phyloP scores from a whole-genome alignment of 2,113 vertebrate species.

The Ameiurus melas region DNA sequence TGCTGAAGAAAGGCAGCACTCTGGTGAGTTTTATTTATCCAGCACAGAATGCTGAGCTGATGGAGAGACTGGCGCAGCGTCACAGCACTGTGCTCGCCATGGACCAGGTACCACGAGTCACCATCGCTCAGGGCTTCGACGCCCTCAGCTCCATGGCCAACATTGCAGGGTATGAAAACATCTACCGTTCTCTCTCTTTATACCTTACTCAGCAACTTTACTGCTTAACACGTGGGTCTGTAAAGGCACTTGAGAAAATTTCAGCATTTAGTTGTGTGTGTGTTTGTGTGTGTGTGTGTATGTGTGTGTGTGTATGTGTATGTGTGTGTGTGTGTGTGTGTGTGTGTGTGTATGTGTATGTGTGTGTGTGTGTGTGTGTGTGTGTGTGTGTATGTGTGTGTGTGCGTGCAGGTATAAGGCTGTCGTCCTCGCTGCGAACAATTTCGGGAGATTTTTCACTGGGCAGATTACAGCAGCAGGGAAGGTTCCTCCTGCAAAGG shows the following conservation, averaged over 20 bases:
- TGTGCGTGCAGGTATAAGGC: constrained; percentile 86
- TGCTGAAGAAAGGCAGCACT: constrained; percentile 84
- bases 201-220: background rate
- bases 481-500: constrained; percentile 97
- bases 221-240: background rate
- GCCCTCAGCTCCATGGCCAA: constrained; percentile 98
- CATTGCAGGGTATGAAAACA: constrained; percentile 85
- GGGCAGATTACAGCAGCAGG: constrained; percentile 98
- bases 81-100: constrained; percentile 86
- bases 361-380: too few relatives aligned
- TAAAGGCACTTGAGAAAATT: background rate
- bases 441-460: constrained; percentile 95
- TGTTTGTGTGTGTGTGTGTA: background rate
- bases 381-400: background rate
- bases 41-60: constrained; percentile 91
- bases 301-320: constrained; percentile 16
- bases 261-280: background rate
- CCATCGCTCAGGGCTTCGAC: constrained; percentile 96
- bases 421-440: constrained; percentile 91
- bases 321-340: too few relatives aligned
- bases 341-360: too few relatives aligned
- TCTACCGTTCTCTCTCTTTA: background rate
- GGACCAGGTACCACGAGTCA: constrained; percentile 96
- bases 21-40: constrained; percentile 96
- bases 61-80: constrained; percentile 84